Percentiles rank a stretch among this genome's conserved stretches.
Conservation (phyloP, 2,113 vertebrate species). For the Ornithorhynchus anatinus region DNA sequence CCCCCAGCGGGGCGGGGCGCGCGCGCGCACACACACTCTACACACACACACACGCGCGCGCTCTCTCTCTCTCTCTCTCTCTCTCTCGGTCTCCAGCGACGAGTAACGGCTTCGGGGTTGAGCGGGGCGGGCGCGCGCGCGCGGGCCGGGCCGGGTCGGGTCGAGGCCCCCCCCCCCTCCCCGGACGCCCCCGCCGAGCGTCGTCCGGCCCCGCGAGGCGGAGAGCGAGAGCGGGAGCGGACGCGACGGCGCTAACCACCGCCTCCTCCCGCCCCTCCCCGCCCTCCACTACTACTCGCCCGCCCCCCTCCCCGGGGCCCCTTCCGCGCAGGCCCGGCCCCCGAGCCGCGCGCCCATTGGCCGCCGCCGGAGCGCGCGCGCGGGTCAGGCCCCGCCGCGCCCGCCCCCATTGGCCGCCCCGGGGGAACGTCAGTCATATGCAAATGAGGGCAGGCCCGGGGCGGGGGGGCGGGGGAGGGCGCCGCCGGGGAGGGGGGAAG, state of each 20-base stretch:
- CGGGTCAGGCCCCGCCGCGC: conserved; percentile 57
- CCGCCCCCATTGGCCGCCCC: conserved; percentile 58
- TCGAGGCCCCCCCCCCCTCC: conserved; percentile 34
- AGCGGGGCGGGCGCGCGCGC: too few species aligned
- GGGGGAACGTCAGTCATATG: conserved; percentile 67
- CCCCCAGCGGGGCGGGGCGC: conserved; percentile 8
- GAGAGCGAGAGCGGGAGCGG: conserved; percentile 51
- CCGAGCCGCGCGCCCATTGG: conserved; percentile 48
- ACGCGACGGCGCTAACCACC: conserved; percentile 49
- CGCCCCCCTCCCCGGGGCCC: conserved; percentile 60
- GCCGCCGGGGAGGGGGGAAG: conserved; percentile 49
- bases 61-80: too few species aligned
- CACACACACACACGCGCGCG: too few species aligned
- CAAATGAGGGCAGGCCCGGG: conserved; percentile 52
- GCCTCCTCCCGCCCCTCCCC: conserved; percentile 60
- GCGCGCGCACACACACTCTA: background rate
- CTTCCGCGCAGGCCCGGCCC: conserved; percentile 63
- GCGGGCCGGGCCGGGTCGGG: conserved; percentile 26
- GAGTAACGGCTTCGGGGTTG: conserved; percentile 32
- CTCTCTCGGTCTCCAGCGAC: background rate
- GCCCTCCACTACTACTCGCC: conserved; percentile 63
- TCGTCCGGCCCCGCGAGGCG: conserved; percentile 27
- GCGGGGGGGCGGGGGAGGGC: conserved; percentile 27
- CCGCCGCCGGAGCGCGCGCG: conserved; percentile 42
- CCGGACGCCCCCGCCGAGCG: conserved; percentile 29